Base-by-base conservation (phyloP, 2,113 vertebrate genomes). In the Hippocampus zosterae region DNA sequence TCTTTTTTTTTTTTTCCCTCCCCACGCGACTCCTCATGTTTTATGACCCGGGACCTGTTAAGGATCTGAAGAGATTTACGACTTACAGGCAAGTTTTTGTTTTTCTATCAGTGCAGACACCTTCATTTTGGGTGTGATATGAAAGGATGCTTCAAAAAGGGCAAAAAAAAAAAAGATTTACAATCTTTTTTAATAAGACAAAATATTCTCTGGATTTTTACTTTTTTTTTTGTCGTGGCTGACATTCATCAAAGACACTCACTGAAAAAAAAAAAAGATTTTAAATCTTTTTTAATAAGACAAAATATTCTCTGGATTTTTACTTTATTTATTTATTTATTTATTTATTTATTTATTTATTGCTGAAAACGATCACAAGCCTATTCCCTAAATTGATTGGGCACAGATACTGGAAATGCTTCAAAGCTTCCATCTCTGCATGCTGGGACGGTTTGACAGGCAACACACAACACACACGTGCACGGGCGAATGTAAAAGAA, bases 1-100 rank as follows among this genome's bases (percentile, higher is more conserved):
- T 65, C 75, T 63, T 5, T 33, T 6, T 33, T 75, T 40, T 4
- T 42, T n/a, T 52, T 52, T 52, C 16, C 18, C 3, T 8, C 37
- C 50, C 21, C 76, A 1, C 25, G 25, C 25, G 44, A 61, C 68
- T 55, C 64, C 74, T 86, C 61, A 73, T 90, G 84, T 87, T 91
- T 91, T 87, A 91, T 87, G 87, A 79, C 75, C 86, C 88, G 84
- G 80, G 84, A 88, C 84, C 86, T 85, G 87, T 87, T 85, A 79
- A 80, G 82, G 87, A 88, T 90, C 84, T 86, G 79, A 69, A 73
- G 82, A 87, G 89, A 91, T 91, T 91, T 91, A 90, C 82, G 89
- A 91, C 90, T 90, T 91, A 90, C 85, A 82, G 80, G 81, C 80
- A 74, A 68, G 79, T 76, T 84, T 85, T 48, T 48, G 4, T 16